A percentile compares a stretch with the other conserved stretches of the same genome.
phyloP scores from a whole-genome alignment of 2,888 invertebrate species.

The Cheilosia pagana region DNA sequence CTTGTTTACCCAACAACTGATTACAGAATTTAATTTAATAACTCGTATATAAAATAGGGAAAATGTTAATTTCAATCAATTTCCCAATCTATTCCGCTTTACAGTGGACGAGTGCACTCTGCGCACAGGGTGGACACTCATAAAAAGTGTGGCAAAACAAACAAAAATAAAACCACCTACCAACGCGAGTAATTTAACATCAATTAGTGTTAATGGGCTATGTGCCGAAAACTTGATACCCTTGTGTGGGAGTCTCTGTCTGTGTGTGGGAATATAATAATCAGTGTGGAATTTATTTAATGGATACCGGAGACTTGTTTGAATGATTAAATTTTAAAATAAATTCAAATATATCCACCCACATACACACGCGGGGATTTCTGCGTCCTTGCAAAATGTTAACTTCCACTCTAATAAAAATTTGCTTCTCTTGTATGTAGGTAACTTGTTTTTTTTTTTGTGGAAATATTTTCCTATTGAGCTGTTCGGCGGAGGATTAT shows the following conservation, averaged over 20 bases:
- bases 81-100: conserved; percentile 31
- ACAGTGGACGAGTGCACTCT: too few relatives aligned
- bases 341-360: not conserved
- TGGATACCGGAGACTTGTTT: conserved; percentile 10
- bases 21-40: conserved; percentile 47
- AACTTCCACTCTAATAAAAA: conserved; percentile 35
- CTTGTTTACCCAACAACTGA: conserved; percentile 8
- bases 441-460: conserved; percentile 10
- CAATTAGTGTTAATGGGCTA: conserved; percentile 36
- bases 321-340: conserved; percentile 25
- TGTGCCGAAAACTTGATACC: conserved; percentile 1
- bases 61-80: conserved; percentile 68
- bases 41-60: conserved; percentile 30
- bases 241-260: not conserved
- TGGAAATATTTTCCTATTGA: not conserved
- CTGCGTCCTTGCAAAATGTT: conserved; percentile 41
- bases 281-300: conserved; percentile 56
- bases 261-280: conserved; percentile 46
- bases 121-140: too few relatives aligned
- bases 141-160: too few relatives aligned
- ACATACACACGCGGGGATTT: not conserved
- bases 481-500: conserved; percentile 9
- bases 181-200: conserved; percentile 52
- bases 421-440: too few relatives aligned
- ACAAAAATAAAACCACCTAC: not conserved